Evolutionary conservation across 2,888 invertebrate species (phyloP), one percentile per base, ranked within the genome.

Genomic region (Diadegma fenestrale): DNA sequence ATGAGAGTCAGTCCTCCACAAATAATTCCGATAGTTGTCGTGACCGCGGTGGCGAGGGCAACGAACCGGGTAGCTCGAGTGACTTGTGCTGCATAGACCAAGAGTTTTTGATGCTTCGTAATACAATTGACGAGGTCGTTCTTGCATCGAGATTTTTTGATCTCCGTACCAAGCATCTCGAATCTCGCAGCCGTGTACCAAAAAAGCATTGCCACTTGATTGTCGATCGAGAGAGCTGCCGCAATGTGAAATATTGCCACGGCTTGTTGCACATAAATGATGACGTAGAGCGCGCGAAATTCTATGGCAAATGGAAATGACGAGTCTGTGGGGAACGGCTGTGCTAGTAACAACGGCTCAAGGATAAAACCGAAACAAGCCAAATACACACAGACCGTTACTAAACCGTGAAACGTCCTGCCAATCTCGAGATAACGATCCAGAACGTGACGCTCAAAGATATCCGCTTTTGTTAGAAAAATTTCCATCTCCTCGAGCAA

Each of bases 261-360:
- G 0, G 75, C 19, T 61, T 92, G 91, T 14, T 88, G 88, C 0
- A 88, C 2, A 43, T 90, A 93, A 4, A 93, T 66, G 0, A 88
- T 48, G 33, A 80, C 83, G 19, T 82, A 80, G 0, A 89, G 10
- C 0, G 86, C 82, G 51, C 80, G 78, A 41, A 82, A 19, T 17
- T 91, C 80, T 1, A 90, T 82, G 1, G 83, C 30, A 81, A 93
- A 92, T n/a, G 92, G 93, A 86, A 92, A 93, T 45, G 88, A 87
- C 0, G 89, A 87, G 58, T 90, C 88, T 0, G 89, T 89, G 12
- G 93, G 93, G 45, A 92, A 89, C 3, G 88, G 58, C 61, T 90
- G 90, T 0, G 85, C 75, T 0, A 88, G 84, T 12, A 92, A 72
- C 17, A 92, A 8, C 1, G 93, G 92, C 2, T 88, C 89, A 5